These are phyloP conservation scores for Borostomias antarcticus DNA, from an alignment of 2,797 vertebrate genomes.

Conservation along the genomic window DNA sequence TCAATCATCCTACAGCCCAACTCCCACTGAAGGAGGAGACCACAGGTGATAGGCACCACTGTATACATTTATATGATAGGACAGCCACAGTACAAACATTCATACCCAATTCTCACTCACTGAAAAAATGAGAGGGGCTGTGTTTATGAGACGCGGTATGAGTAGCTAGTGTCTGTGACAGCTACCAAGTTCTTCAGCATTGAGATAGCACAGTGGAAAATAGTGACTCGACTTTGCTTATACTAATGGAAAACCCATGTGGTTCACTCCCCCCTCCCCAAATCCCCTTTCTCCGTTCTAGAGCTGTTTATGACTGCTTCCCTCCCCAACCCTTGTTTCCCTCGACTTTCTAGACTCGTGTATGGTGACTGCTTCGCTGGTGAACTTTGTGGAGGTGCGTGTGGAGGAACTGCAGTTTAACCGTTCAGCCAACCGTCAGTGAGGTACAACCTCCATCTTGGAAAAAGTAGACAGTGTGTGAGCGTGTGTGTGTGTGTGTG, in stretches of 20 bases:
- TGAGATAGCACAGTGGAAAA: constrained; percentile 11
- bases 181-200: neutral
- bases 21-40: constrained; percentile 8
- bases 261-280: constrained; percentile 23
- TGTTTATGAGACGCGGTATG: neutral
- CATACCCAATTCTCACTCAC: neutral
- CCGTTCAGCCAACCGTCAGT: neutral
- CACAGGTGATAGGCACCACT: constrained; percentile 12
- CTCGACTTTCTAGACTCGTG: constrained; percentile 13
- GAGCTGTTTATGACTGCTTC: no score
- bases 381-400: constrained; percentile 49
- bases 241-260: constrained; percentile 41
- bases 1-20: no score
- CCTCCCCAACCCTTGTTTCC: neutral
- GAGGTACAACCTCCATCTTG: neutral
- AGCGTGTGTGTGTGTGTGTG: neutral
- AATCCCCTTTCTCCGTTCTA: no score
- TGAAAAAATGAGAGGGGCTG: neutral
- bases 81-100: neutral
- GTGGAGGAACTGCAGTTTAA: constrained; percentile 23
- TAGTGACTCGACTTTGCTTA: constrained; percentile 9
- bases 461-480: neutral
- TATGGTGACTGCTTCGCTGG: constrained; percentile 38
- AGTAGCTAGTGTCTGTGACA: neutral
- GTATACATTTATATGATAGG: neutral